Base-by-base conservation (phyloP, 92 coral and sea anemone species). In the Phymanthus crucifer region DNA sequence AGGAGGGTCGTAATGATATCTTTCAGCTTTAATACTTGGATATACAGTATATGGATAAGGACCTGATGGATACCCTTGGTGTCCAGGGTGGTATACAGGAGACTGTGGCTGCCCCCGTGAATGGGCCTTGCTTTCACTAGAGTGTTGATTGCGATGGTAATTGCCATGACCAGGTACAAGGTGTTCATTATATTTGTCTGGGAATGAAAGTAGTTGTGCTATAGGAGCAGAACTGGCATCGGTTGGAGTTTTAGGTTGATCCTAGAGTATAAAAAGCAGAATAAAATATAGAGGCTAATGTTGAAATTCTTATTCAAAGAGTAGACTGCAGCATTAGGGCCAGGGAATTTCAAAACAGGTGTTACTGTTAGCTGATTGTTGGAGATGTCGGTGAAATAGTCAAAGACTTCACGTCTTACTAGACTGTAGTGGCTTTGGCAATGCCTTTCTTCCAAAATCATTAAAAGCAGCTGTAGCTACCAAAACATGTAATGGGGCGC, bases 191-290 rank as follows among this genome's bases (percentile, higher is more conserved):
- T 90, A 87, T 32, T 90, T 93, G 67, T 90, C 91, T 38, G 88
- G 89, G 70, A 93, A 93, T 35, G 88, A 83, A 8, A 93, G 76
- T 19, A 93, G 80, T 46, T 87, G 94, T 32, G 97, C 97, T 71
- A 93, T 87, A 27, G 97, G 97, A 17, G 97, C 97, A 7, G 90
- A 79, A 75, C 92, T 90, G 40, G 97, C 90, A 83, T 85, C 91
- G 33, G 93, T 70, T 26, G 90, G 87, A 21, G 89, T 78, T 75
- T 93, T 93, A 78, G 93, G 80, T 78, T n/a, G n/a, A n/a, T 81
- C 89, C 83, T 91, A 79, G 66, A 64, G 33, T 35, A 36, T 8
- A 57, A 70, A n/a, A n/a, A 61, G 2, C 7, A 18, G 0, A 61
- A 61, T 18, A 10, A 61, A 27, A 61, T 29, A 24, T 0, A 23